Percentiles rank a stretch among this genome's conserved stretches.
Evolutionary conservation across 2,888 invertebrate species (phyloP).

Genomic region (Lepidochitona cinerea): DNA sequence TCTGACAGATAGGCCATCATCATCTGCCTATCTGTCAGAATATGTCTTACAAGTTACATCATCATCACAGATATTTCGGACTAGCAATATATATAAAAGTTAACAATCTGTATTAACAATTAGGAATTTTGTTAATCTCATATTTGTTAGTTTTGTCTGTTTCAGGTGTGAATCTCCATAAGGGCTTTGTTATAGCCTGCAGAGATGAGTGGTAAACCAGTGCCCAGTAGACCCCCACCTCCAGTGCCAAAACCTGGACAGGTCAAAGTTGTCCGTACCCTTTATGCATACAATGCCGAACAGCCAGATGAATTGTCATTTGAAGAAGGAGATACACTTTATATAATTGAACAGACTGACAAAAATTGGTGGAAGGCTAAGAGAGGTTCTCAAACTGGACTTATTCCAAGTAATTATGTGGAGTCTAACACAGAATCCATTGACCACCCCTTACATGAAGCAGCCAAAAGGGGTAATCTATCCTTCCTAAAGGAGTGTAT

Average conservation of each 20-base stretch:
- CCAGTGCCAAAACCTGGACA: neutral
- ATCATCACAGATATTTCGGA: no score
- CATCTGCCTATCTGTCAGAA: no score
- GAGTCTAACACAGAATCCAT: slow-evolving; percentile 76
- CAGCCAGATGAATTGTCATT: slow-evolving; percentile 77
- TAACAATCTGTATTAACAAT: no score
- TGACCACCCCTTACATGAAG: slow-evolving; percentile 78
- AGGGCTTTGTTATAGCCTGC: no score
- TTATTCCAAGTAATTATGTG: slow-evolving; percentile 78
- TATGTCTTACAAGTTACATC: no score
- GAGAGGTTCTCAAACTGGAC: slow-evolving; percentile 74
- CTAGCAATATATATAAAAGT: no score
- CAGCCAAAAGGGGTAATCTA: slow-evolving; percentile 78
- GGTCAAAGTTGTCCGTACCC: slow-evolving; percentile 75
- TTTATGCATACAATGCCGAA: slow-evolving; percentile 76
- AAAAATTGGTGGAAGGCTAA: slow-evolving; percentile 76
- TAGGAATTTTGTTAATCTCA: no score
- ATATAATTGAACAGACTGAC: slow-evolving; percentile 74
- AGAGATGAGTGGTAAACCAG: neutral
- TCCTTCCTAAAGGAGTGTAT: slow-evolving; percentile 76
- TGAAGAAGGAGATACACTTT: slow-evolving; percentile 78
- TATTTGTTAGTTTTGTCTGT: no score
- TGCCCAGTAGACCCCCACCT: neutral
- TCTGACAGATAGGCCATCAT: no score
- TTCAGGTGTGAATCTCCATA: no score